Evolutionary conservation across 1,140 invertebrate genomes (phyloP).

Genomic region (Lerema accius): DNA sequence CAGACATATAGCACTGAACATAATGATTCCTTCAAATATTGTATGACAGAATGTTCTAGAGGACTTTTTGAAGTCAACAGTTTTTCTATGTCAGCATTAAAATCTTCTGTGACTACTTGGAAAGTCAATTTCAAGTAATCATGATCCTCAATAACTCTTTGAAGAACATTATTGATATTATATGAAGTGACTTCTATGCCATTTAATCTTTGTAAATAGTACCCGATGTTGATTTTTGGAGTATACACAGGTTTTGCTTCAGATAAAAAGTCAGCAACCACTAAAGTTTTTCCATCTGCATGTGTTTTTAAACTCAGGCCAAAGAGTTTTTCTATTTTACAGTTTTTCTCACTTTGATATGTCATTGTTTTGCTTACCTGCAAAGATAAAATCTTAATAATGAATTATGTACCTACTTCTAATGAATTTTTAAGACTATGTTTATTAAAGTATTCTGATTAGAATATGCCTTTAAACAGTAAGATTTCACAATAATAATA

Average conservation of each 20-base stretch:
- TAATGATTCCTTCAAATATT: conserved; percentile 82
- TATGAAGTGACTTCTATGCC: conserved; percentile 84
- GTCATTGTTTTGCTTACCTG: conserved; percentile 75
- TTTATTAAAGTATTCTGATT: too few relatives aligned
- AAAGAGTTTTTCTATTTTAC: conserved; percentile 84
- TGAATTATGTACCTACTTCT: too few relatives aligned
- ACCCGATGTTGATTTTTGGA: conserved; percentile 87
- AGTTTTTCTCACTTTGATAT: conserved; percentile 75
- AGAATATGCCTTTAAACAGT: too few relatives aligned
- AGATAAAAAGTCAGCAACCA: conserved; percentile 87
- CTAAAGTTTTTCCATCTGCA: conserved; percentile 85
- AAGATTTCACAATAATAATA: too few relatives aligned
- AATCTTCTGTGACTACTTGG: conserved; percentile 52
- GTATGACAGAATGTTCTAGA: conserved; percentile 79
- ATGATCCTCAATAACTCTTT: conserved; percentile 83
- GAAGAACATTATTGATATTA: conserved; percentile 81
- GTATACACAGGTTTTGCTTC: conserved; percentile 85
- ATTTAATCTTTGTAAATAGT: conserved; percentile 86
- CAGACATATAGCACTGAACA: conserved; percentile 85
- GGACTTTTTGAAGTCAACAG: conserved; percentile 77
- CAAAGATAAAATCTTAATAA: too few relatives aligned
- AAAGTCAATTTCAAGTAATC: conserved; percentile 69
- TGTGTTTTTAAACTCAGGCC: conserved; percentile 86
- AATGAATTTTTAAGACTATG: too few relatives aligned
- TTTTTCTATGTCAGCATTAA: conserved; percentile 56